Percentiles rank a stretch among this genome's conserved stretches.
phyloP scores from a whole-genome alignment of 1,140 invertebrate species.

The Saccostrea glomerata region DNA sequence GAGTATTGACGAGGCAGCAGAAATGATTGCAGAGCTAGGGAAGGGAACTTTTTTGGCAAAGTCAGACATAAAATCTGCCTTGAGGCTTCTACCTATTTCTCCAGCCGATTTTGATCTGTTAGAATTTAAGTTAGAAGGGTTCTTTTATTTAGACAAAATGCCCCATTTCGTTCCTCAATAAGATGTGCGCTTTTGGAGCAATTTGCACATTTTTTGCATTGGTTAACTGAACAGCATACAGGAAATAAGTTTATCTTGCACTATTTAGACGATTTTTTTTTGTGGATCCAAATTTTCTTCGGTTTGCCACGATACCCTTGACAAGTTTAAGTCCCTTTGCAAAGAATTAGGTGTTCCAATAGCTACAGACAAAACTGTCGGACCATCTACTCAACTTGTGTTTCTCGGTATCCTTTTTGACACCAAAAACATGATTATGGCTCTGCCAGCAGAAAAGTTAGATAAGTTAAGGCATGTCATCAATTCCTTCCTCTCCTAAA shows the following conservation, averaged over 20 bases:
- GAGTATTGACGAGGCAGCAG: too few relatives aligned
- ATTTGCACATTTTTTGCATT: conserved; percentile 22
- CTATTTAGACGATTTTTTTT: conserved; percentile 47
- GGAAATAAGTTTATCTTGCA: not conserved
- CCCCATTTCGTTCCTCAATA: conserved; percentile 8
- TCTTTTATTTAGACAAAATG: too few relatives aligned
- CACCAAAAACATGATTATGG: not conserved
- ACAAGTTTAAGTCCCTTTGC: not conserved
- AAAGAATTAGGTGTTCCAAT: not conserved
- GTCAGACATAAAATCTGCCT: too few relatives aligned
- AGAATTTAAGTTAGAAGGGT: too few relatives aligned
- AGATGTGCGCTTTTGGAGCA: conserved; percentile 16
- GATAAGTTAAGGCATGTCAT: too few relatives aligned
- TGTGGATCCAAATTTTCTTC: not conserved
- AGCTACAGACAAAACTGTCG: not conserved
- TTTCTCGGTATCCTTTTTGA: not conserved
- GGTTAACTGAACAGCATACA: not conserved
- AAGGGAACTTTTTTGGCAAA: too few relatives aligned
- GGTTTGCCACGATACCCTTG: not conserved
- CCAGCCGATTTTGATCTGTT: too few relatives aligned
- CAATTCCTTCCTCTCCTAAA: too few relatives aligned
- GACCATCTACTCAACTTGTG: not conserved
- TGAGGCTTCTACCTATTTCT: too few relatives aligned
- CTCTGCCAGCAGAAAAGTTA: too few relatives aligned
- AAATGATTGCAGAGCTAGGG: too few relatives aligned